Evolutionary conservation across 2,888 invertebrate genomes (phyloP).

Genomic region (Phalangium opilio): DNA sequence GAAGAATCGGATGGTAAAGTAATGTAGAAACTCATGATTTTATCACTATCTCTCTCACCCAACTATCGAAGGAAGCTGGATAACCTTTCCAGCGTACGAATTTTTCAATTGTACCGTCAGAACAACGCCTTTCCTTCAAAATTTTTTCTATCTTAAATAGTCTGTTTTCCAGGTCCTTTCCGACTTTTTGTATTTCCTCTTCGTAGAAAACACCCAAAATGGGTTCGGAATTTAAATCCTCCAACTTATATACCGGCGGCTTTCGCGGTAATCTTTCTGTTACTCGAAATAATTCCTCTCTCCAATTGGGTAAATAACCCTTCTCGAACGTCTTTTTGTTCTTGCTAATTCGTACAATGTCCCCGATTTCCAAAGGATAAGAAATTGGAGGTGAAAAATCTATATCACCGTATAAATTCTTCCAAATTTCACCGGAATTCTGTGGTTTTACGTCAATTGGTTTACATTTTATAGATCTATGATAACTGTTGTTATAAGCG

Average conservation of each 20-base stretch:
- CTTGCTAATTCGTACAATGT: conserved; percentile 8
- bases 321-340: conserved; percentile 5
- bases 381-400: background rate
- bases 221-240: no score
- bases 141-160: no score
- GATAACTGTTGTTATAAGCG: conserved; percentile 10
- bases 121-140: no score
- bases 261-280: no score
- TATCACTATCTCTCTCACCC: no score
- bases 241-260: no score
- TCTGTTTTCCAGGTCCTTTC: no score
- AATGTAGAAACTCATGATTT: conserved; percentile 16
- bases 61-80: no score
- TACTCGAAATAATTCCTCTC: conserved; percentile 6
- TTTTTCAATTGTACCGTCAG: no score
- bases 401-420: conserved; percentile 7
- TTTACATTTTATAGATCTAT: conserved; percentile 6
- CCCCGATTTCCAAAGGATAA: conserved; percentile 4
- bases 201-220: no score
- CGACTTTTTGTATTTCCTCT: no score
- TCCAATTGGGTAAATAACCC: conserved; percentile 11
- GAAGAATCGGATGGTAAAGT: conserved; percentile 22
- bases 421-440: conserved; percentile 4
- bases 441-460: conserved; percentile 4
- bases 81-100: no score